phyloP scores from a whole-genome alignment of 1,140 invertebrate species.

The Chironomus tepperi region DNA sequence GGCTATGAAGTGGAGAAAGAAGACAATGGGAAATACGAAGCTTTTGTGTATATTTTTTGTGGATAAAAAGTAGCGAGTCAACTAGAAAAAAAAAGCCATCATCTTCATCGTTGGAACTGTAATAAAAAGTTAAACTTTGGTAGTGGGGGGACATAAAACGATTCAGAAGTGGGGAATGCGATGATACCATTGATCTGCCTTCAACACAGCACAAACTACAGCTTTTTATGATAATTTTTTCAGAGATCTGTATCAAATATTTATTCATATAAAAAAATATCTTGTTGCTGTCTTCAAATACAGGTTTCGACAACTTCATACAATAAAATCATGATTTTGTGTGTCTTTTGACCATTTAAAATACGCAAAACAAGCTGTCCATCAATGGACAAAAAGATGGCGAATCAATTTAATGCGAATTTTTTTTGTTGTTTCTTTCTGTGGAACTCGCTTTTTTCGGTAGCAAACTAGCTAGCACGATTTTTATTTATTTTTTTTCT shows the following conservation, averaged over 20 bases:
- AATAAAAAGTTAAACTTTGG: background rate
- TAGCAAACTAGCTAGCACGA: background rate
- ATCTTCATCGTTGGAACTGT: too few species aligned
- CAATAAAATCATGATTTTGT: too few species aligned
- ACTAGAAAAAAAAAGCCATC: too few species aligned
- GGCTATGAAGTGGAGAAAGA: too few species aligned
- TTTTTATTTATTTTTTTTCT: too few species aligned
- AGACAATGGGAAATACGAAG: too few species aligned
- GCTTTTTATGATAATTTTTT: background rate
- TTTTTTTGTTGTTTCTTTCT: background rate
- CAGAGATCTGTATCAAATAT: too few species aligned
- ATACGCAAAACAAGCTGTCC: conserved; percentile 9
- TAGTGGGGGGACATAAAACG: background rate
- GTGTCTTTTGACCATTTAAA: background rate
- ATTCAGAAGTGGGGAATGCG: background rate
- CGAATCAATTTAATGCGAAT: background rate
- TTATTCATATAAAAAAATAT: too few species aligned
- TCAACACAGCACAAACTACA: background rate
- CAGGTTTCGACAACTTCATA: background rate
- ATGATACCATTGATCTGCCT: background rate
- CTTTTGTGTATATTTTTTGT: too few species aligned
- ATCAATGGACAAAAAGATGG: conserved; percentile 12
- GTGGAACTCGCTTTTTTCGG: conserved; percentile 11
- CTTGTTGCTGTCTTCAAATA: background rate
- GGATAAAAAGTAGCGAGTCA: too few species aligned